A percentile compares a stretch with the other conserved stretches of the same genome.
These are phyloP conservation scores for Acronicta psi DNA, from an alignment of 2,888 invertebrate genomes.

Conservation along the genomic window DNA sequence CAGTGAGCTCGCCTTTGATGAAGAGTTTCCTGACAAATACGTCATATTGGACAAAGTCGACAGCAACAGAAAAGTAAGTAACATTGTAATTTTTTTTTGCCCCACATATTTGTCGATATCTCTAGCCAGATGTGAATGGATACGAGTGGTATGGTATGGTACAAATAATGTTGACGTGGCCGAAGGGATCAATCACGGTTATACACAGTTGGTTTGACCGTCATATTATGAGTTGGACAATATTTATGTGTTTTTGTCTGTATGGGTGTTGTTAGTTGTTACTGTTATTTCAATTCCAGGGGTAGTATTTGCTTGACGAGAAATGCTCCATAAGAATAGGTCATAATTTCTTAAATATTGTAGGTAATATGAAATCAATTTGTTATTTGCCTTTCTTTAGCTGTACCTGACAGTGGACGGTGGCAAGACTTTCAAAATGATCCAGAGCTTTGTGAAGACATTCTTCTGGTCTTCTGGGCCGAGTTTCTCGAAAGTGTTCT, in stretches of 20 bases:
- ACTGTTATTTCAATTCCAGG: no score
- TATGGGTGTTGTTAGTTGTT: constrained; percentile 16
- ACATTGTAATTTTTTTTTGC: neutral
- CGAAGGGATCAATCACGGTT: constrained; percentile 51
- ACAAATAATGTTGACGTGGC: constrained; percentile 25
- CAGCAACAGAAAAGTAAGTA: constrained; percentile 89
- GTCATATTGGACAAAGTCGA: constrained; percentile 93
- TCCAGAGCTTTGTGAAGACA: constrained; percentile 93
- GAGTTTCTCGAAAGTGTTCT: constrained; percentile 86
- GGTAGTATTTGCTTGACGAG: constrained; percentile 4
- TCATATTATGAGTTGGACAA: constrained; percentile 24
- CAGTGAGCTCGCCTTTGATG: constrained; percentile 93
- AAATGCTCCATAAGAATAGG: no score
- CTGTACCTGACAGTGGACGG: constrained; percentile 93
- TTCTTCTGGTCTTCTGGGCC: constrained; percentile 92
- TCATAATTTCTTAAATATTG: no score
- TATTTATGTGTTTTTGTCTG: constrained; percentile 29
- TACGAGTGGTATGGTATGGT: constrained; percentile 8
- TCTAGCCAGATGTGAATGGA: constrained; percentile 10
- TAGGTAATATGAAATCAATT: neutral
- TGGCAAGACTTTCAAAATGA: constrained; percentile 91
- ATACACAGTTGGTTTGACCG: constrained; percentile 30
- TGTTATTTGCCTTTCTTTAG: constrained; percentile 79
- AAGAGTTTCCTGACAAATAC: constrained; percentile 91
- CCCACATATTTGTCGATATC: neutral